Percentiles rank a stretch among this genome's conserved stretches.
These are phyloP conservation scores for Disparrhopalites patrizii DNA, from an alignment of 2,888 invertebrate species.

Conservation along the genomic window DNA sequence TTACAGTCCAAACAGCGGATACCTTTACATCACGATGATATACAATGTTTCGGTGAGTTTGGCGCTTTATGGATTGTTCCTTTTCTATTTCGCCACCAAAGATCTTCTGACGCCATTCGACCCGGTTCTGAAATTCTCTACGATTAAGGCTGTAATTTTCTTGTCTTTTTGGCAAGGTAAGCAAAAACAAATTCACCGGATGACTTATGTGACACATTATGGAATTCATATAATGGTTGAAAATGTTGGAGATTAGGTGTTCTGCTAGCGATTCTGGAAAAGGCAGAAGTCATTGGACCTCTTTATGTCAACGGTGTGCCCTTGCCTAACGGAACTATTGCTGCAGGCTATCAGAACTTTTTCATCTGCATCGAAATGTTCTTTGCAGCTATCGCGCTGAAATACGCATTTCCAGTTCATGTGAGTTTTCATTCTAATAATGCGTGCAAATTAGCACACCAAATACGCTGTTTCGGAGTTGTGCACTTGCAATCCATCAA, in stretches of 20 bases:
- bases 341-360: slow-evolving; percentile 99
- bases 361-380: slow-evolving; percentile 99
- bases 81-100: slow-evolving; percentile 96
- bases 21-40: slow-evolving; percentile 96
- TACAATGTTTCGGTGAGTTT: slow-evolving; percentile 97
- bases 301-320: slow-evolving; percentile 73
- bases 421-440: too few species aligned
- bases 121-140: slow-evolving; percentile 97
- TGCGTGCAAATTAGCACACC: too few species aligned
- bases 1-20: slow-evolving; percentile 81
- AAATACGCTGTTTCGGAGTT: too few species aligned
- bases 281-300: slow-evolving; percentile 89
- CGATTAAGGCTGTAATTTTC: slow-evolving; percentile 98
- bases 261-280: slow-evolving; percentile 91
- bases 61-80: slow-evolving; percentile 93
- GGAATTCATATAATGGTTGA: too few species aligned
- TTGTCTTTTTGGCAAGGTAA: slow-evolving; percentile 99
- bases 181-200: too few species aligned
- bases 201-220: too few species aligned
- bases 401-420: slow-evolving; percentile 86
- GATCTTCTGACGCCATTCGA: slow-evolving; percentile 96
- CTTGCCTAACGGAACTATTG: slow-evolving; percentile 82
- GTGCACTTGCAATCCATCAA: too few species aligned
- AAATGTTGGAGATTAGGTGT: too few species aligned
- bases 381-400: slow-evolving; percentile 90